Evolutionary conservation across 1,140 invertebrate genomes (phyloP).

Genomic region (Druon quercuslanigerum): DNA sequence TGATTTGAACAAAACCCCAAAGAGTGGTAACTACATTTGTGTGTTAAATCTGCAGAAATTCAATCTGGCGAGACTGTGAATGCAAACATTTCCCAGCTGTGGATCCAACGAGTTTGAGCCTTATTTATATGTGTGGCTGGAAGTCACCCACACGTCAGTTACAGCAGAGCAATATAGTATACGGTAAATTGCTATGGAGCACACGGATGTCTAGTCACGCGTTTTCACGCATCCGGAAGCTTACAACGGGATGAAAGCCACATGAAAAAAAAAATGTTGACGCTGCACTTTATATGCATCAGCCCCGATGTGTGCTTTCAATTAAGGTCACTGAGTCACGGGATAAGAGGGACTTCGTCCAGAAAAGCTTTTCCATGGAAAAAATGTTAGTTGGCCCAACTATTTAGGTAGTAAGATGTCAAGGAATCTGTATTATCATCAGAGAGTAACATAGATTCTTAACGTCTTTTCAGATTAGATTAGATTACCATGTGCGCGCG

Average conservation of each 20-base stretch:
- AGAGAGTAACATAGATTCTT: no score
- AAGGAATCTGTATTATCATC: no score
- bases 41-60: no score
- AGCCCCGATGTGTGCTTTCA: conserved; percentile 16
- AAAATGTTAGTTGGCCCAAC: background rate
- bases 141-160: background rate
- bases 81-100: no score
- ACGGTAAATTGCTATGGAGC: background rate
- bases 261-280: conserved; percentile 1
- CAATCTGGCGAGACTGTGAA: no score
- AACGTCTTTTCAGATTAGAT: no score
- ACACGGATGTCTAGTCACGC: conserved; percentile 1
- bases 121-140: background rate
- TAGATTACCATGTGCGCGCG: no score
- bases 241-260: background rate
- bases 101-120: no score
- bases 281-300: conserved; percentile 2
- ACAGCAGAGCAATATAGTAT: background rate
- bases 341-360: background rate
- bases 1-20: no score
- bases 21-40: no score
- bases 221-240: background rate
- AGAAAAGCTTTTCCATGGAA: background rate
- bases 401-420: background rate
- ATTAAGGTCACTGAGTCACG: conserved; percentile 14